A percentile compares a stretch with the other conserved stretches of the same genome.
These are phyloP conservation scores for Drosophila triauraria DNA, from an alignment of 1,140 invertebrate genomes.

Conservation along the genomic window DNA sequence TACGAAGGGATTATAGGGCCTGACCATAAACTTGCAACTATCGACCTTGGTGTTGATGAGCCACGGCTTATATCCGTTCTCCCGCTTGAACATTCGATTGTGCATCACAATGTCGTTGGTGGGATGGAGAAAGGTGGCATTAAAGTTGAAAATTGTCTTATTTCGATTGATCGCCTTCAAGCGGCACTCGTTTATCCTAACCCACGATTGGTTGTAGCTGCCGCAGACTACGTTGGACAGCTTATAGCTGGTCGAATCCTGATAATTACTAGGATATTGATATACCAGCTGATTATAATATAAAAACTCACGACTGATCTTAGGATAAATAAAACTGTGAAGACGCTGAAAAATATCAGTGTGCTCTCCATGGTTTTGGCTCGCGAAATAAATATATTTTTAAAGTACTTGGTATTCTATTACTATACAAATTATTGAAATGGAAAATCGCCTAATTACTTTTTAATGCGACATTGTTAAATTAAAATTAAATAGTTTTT, in stretches of 20 bases:
- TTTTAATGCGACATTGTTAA: too few relatives aligned
- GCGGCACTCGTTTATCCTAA: slow-evolving; percentile 13
- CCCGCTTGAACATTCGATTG: slow-evolving; percentile 1
- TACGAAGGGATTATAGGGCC: neutral
- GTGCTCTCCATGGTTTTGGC: neutral
- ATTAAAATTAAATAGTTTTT: neutral
- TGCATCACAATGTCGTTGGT: neutral
- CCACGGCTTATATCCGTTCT: slow-evolving; percentile 15
- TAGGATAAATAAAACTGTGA: neutral
- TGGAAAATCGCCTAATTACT: neutral
- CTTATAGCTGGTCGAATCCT: slow-evolving; percentile 7
- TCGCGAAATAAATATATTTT: too few relatives aligned
- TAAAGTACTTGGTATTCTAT: too few relatives aligned
- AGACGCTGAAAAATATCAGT: neutral
- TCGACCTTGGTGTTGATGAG: neutral
- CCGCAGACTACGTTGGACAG: slow-evolving; percentile 11
- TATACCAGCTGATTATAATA: neutral
- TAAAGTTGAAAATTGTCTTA: slow-evolving; percentile 1
- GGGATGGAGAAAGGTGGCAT: slow-evolving; percentile 1
- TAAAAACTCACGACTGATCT: slow-evolving; percentile 1
- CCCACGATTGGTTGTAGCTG: slow-evolving; percentile 16
- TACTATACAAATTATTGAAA: neutral
- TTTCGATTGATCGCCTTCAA: slow-evolving; percentile 17
- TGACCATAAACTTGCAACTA: slow-evolving; percentile 2
- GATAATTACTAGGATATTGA: neutral